Evolutionary conservation across 2,797 vertebrate genomes (phyloP), one percentile per base, ranked within the genome.

Genomic region (Notoglanidium macrostoma): DNA sequence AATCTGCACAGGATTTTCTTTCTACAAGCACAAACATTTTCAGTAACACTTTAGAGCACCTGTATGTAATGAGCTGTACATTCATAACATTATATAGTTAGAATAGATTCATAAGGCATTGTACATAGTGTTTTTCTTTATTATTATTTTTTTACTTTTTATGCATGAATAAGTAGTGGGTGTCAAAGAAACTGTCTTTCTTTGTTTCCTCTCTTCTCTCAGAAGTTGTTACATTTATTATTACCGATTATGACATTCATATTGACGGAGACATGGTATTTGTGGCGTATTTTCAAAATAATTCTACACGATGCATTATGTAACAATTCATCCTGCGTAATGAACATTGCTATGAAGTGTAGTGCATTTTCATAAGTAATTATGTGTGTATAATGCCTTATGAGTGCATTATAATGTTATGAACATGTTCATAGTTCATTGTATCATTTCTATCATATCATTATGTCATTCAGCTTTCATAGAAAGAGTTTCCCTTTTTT

Each of bases 11-110:
- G 11, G 68, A 55, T 77, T 68, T 35, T 65, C 15, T 51, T 19
- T 65, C 5, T 78, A 9, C 26, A 86, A 86, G 84, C 84, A 86
- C 86, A 85, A 70, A 80, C 17, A 19, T 84, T 46, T 46, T 82
- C 46, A 65, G 12, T 67, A 11, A 63, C 40, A 83, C n/a, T 32
- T 46, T 81, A 23, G 32, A 54, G 7, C 26, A 65, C 15, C 44
- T 67, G 14, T 32, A 51, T 67, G 14, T 32, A 51, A 65, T 23
- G 9, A 35, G 19, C 44, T 51, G 6, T 61, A 44, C 21, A 35
- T 35, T n/a, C 46, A 5, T 21, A 68, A 32, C 17, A 32, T 5
- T 21, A 19, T 63, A 63, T 49, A 65, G 49, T 54, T 54, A 1
- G 19, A 67, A 68, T 68, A 1, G 44, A 32, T 51, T 83, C 46